Evolutionary conservation across 2,797 vertebrate genomes (phyloP).

Genomic region (Scleropages formosus): DNA sequence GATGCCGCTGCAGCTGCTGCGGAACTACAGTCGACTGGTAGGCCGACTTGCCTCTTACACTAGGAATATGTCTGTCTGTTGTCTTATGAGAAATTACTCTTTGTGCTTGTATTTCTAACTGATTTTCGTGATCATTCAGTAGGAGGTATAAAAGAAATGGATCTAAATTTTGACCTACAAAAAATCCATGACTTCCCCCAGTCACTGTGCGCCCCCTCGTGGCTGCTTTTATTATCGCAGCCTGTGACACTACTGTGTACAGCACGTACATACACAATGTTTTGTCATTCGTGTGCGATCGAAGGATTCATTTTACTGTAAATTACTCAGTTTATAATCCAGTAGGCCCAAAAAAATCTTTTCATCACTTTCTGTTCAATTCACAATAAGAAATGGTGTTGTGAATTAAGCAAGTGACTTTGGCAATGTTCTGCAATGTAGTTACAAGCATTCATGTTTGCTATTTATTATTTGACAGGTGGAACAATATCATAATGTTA

Average conservation of each 20-base stretch:
- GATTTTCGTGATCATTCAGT: neutral
- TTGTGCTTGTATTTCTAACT: neutral
- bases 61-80: neutral
- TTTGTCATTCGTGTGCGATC: neutral
- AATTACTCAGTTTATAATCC: too few relatives aligned
- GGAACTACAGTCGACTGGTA: conserved; percentile 94
- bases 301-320: neutral
- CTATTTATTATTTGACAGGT: conserved; percentile 66
- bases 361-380: conserved; percentile 3
- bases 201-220: conserved; percentile 42
- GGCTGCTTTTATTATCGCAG: conserved; percentile 25
- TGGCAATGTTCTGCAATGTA: too few relatives aligned
- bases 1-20: conserved; percentile 84
- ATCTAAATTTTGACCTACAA: neutral
- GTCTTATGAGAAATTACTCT: neutral
- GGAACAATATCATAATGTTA: conserved; percentile 87
- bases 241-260: too few relatives aligned
- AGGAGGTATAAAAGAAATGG: neutral
- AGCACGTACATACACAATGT: neutral
- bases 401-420: too few relatives aligned
- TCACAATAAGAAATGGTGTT: neutral
- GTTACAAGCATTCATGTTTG: neutral
- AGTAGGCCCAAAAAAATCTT: neutral
- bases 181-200: neutral
- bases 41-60: conserved; percentile 40